Conservation (phyloP, 92 coral and sea anemone species). For the Ricordea florida region DNA sequence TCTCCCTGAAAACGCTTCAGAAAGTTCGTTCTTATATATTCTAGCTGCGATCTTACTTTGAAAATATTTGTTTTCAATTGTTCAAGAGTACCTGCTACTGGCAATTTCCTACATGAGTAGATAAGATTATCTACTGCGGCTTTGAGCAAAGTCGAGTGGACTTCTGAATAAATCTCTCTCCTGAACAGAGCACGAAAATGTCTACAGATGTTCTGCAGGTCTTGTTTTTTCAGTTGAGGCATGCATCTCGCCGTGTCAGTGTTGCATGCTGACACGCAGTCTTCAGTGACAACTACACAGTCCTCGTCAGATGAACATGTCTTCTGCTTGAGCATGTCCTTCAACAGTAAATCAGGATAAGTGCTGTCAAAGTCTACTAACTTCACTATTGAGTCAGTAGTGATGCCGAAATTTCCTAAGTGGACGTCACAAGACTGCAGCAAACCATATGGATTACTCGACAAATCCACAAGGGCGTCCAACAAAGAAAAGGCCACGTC, state of each 20-base stretch:
- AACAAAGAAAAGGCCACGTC: slow-evolving; percentile 28
- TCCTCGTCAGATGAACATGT: slow-evolving; percentile 44
- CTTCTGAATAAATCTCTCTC: background rate
- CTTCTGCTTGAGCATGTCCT: slow-evolving; percentile 8
- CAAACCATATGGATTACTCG: slow-evolving; percentile 64
- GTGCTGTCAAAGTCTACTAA: slow-evolving; percentile 59
- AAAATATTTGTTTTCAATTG: background rate
- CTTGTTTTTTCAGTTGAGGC: slow-evolving; percentile 18
- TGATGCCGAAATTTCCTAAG: slow-evolving; percentile 76
- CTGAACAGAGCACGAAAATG: slow-evolving; percentile 20
- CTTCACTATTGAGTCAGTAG: slow-evolving; percentile 55
- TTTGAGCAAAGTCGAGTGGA: slow-evolving; percentile 2
- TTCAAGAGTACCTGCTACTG: background rate
- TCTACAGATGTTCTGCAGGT: slow-evolving; percentile 56
- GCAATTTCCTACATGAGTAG: background rate
- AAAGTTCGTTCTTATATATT: too few species aligned
- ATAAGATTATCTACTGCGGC: slow-evolving; percentile 12
- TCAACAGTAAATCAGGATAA: slow-evolving; percentile 27
- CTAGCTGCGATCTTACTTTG: slow-evolving; percentile 12
- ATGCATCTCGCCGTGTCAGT: slow-evolving; percentile 46
- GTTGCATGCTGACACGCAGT: slow-evolving; percentile 64
- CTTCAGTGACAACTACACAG: slow-evolving; percentile 52
- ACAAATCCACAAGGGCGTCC: slow-evolving; percentile 50
- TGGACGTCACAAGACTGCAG: slow-evolving; percentile 80
- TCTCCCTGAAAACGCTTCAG: too few species aligned